These are phyloP conservation scores for Emmelina monodactyla DNA, from an alignment of 2,888 invertebrate species.

Conservation along the genomic window DNA sequence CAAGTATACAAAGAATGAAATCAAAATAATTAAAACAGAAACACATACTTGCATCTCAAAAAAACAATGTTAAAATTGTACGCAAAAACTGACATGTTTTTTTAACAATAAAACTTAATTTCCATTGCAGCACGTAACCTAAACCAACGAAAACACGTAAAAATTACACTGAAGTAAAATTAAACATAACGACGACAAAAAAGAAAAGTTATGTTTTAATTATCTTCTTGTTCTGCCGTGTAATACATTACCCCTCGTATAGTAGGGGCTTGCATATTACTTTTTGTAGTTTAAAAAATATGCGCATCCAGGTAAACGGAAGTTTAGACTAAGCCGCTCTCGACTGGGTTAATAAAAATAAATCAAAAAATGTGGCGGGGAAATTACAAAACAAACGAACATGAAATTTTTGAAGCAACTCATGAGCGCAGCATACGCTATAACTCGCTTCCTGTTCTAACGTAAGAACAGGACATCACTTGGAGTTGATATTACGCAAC, in stretches of 20 bases:
- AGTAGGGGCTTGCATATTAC: not conserved
- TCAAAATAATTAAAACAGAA: too few species aligned
- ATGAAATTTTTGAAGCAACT: slow-evolving; percentile 46
- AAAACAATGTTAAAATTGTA: too few species aligned
- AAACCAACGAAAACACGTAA: too few species aligned
- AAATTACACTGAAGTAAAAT: too few species aligned
- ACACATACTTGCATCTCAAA: too few species aligned
- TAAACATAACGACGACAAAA: not conserved
- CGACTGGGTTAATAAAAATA: slow-evolving; percentile 11
- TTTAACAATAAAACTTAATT: too few species aligned
- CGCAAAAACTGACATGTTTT: too few species aligned
- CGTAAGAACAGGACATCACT: slow-evolving; percentile 20
- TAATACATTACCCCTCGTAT: not conserved
- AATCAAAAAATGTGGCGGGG: slow-evolving; percentile 30
- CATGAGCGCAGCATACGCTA: slow-evolving; percentile 38
- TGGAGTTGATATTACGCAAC: slow-evolving; percentile 21
- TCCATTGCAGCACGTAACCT: too few species aligned
- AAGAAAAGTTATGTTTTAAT: not conserved
- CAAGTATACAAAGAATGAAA: too few species aligned
- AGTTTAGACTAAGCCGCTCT: not conserved
- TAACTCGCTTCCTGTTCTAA: slow-evolving; percentile 48
- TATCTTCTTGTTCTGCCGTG: not conserved
- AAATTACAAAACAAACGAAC: slow-evolving; percentile 50
- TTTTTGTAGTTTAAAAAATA: not conserved
- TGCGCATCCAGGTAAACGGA: not conserved